Evolutionary conservation across 2,113 vertebrate genomes (phyloP).

Genomic region (Bubalus kerabau): DNA sequence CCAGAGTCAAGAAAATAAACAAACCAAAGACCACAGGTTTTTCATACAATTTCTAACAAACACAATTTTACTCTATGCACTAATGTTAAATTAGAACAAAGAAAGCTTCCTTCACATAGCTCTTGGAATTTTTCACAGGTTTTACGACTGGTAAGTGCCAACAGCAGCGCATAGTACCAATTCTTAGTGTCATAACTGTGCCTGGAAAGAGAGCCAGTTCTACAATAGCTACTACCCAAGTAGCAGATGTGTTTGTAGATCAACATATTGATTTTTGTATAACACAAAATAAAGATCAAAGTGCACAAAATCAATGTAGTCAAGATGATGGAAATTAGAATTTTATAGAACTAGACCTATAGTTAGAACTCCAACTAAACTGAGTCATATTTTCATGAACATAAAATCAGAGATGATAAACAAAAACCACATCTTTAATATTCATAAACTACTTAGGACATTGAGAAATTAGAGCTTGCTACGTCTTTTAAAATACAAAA

Average conservation of each 20-base stretch:
- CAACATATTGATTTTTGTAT: constrained; percentile 59
- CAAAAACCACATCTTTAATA: not conserved
- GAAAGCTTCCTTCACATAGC: not conserved
- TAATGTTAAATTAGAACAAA: not conserved
- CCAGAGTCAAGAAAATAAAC: not conserved
- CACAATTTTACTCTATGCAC: not conserved
- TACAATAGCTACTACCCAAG: constrained; percentile 46
- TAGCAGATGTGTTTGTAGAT: constrained; percentile 53
- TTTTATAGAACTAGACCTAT: not conserved
- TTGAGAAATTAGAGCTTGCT: not conserved
- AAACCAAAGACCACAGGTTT: not conserved
- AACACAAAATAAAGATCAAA: constrained; percentile 60
- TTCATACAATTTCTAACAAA: not conserved
- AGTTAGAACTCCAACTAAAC: not conserved
- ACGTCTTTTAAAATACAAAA: not conserved
- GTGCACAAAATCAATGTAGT: constrained; percentile 46
- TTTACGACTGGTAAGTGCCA: not conserved
- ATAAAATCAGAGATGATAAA: constrained; percentile 4
- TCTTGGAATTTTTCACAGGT: constrained; percentile 2
- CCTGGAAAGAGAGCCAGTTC: constrained; percentile 41
- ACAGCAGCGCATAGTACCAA: constrained; percentile 25
- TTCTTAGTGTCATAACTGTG: not conserved
- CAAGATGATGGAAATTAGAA: constrained; percentile 42
- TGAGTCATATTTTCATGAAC: constrained; percentile 10
- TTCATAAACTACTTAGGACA: not conserved